Evolutionary conservation across 2,113 vertebrate genomes (phyloP), one percentile per base, ranked within the genome.

Genomic region (Coregonus clupeaformis): DNA sequence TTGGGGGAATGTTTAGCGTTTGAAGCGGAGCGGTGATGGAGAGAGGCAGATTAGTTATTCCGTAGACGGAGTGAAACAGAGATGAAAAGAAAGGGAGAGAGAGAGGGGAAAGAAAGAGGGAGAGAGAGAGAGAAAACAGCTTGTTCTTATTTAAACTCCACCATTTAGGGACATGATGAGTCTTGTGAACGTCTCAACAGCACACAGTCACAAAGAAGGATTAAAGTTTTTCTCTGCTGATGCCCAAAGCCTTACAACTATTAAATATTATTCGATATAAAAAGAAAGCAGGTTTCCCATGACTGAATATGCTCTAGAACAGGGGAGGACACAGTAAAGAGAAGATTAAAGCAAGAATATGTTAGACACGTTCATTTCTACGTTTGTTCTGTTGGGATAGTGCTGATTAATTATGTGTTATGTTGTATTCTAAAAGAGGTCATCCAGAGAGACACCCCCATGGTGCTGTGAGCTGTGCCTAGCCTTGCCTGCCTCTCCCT

Each of bases 401-500:
- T 42, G 36, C 9, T 60, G 52, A 20, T 20, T 55, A 20, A 55
- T 20, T 7, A 2, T 52, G 49, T 18, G 16, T 18, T 18, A 16
- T 52, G 30, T 11, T 14, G 9, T 32, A 7, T 36, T 36, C 12
- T 52, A 52, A 18, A 52, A 6, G 65, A 32, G 30, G 29, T 7
- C 77, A 84, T 78, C 85, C 7, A 22, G 84, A 49, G 65, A 75
- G 27, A 36, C 65, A 18, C 22, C 55, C 74, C 59, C 24, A 68
- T 59, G 30, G 30, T 59, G 65, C 36, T 82, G 86, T 82, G 73
- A 72, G 77, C 79, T 80, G 75, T 86, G 89, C 88, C 88, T 86
- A 86, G 88, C 83, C 89, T 85, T 84, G 88, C 85, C 84, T 85
- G 72, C 52, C 69, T 84, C 80, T 80, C 82, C 73, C 60, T 45